A percentile compares a stretch with the other conserved stretches of the same genome.
phyloP scores from a whole-genome alignment of 2,797 vertebrate genomes.

The Falco biarmicus region DNA sequence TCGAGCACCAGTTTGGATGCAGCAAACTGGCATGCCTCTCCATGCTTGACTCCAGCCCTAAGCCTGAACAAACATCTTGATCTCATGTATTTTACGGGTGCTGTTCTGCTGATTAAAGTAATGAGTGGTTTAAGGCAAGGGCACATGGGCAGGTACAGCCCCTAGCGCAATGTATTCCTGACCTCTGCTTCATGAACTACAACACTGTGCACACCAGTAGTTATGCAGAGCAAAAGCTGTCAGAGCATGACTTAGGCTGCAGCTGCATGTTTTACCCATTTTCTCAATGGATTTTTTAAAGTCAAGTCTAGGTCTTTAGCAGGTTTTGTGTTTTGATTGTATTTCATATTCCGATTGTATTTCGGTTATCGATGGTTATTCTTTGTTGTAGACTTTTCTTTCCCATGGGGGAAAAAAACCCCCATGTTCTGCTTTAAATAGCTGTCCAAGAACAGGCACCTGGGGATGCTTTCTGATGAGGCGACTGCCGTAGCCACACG shows the following conservation, averaged over 20 bases:
- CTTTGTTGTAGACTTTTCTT: not conserved
- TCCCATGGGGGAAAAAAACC: not conserved
- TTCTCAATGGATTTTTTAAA: not conserved
- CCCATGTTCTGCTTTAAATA: not conserved
- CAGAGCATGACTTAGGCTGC: not conserved
- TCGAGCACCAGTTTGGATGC: not conserved
- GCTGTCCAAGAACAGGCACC: not conserved
- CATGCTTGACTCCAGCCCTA: not conserved
- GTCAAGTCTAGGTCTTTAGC: not conserved
- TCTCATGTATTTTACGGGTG: not conserved
- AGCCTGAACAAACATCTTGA: not conserved
- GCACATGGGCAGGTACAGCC: no score
- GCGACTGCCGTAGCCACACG: not conserved
- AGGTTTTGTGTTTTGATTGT: not conserved
- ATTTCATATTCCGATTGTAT: accelerated
- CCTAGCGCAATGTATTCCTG: not conserved
- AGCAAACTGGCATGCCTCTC: not conserved
- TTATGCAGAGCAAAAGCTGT: not conserved
- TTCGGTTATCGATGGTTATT: not conserved
- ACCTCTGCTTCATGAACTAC: not conserved
- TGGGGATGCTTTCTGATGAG: not conserved
- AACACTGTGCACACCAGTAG: no score
- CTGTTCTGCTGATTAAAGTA: not conserved
- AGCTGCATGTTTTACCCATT: not conserved
- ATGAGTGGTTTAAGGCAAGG: not conserved